A percentile compares a stretch with the other conserved stretches of the same genome.
Conservation (phyloP, 1,140 invertebrate species). For the Calephelis virginiensis region DNA sequence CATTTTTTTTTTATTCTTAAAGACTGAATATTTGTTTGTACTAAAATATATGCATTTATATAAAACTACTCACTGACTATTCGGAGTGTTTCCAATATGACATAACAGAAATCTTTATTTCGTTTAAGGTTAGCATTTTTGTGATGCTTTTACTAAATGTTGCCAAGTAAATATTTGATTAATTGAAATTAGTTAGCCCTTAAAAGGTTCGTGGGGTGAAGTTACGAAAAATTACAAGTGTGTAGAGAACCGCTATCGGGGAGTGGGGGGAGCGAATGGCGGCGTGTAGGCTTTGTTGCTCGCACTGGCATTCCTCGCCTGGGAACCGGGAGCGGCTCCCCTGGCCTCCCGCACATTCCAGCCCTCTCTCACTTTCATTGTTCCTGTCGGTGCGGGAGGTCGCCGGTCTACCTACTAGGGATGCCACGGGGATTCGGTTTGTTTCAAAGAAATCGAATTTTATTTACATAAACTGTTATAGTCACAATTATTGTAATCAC, state of each 20-base stretch:
- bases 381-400: conserved; percentile 72
- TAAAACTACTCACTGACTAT: too few species aligned
- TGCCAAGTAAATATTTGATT: conserved; percentile 36
- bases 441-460: too few species aligned
- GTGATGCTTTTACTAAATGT: background rate
- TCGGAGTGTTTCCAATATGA: too few species aligned
- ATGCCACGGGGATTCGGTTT: too few species aligned
- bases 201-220: conserved; percentile 59
- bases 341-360: conserved; percentile 53
- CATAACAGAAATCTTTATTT: too few species aligned
- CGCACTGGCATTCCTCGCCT: conserved; percentile 73
- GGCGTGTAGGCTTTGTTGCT: conserved; percentile 73
- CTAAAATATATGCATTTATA: too few species aligned
- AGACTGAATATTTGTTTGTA: too few species aligned
- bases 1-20: too few species aligned
- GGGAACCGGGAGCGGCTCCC: conserved; percentile 61
- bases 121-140: too few species aligned
- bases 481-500: too few species aligned
- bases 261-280: conserved; percentile 57
- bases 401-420: conserved; percentile 50
- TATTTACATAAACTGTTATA: too few species aligned
- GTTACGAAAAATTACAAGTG: conserved; percentile 64
- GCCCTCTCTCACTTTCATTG: conserved; percentile 76
- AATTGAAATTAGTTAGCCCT: conserved; percentile 47
- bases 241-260: conserved; percentile 50